Base-by-base conservation (phyloP, 2,113 vertebrate genomes). In the Cryptoleucopteryx plumbea region DNA sequence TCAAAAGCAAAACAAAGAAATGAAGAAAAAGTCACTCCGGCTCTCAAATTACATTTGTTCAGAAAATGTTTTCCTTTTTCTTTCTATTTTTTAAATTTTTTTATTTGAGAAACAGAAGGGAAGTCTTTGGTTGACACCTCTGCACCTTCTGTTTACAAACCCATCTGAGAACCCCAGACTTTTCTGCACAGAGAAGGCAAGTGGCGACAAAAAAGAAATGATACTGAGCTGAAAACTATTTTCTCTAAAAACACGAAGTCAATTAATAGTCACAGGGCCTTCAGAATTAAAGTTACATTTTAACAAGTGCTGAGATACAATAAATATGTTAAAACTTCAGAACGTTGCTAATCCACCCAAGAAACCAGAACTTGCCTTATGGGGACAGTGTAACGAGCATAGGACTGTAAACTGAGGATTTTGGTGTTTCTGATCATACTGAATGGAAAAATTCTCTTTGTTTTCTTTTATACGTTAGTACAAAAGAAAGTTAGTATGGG, bases 1-100 rank as follows among this genome's bases (percentile, higher is more conserved):
- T 83, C 89, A 94, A 95, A 94, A 95, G 58, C 48, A 95, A 96
- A 97, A 95, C 86, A 96, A 91, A 92, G 77, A 73, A 75, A 95
- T 43, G 1, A 86, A 93, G 73, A 74, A 88, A 68, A 89, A 91
- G 38, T 50, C 16, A 68, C 45, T 53, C 48, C 32, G 21, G n/a
- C 17, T 93, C 62, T 87, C 2, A 1, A 79, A 53, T 71, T 67
- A 40, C 20, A 21, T 48, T 78, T 75, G 31, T 16, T 67, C 34
- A 31, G 43, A 87, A 92, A 62, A 43, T 5, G 10, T 50, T 68
- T 58, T 77, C 18, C 12, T 81, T 82, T 10, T 34, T 4, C 6
- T 58, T 29, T 62, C 45, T 32, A 14, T 36, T 32, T 75, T 79
- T 29, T 20, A 3, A 2, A 11, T 42, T 89, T 91, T 91, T 82